Evolutionary conservation across 2,113 vertebrate species (phyloP), one percentile per base, ranked within the genome.

Genomic region (Rana temporaria): DNA sequence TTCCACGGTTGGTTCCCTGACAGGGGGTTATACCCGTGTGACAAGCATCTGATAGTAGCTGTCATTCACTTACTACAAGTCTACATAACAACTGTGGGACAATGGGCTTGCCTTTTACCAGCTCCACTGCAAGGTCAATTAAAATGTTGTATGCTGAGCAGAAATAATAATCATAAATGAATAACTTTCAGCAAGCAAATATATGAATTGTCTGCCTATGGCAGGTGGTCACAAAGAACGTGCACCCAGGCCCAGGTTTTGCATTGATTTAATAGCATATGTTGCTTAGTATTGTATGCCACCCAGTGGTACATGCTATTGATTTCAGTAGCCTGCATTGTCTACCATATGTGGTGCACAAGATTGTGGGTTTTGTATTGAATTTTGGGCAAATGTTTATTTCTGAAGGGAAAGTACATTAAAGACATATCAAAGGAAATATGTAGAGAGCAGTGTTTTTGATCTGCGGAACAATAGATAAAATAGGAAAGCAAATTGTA

Each of bases 251-350:
- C 20, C 48, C 18, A 26, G 22, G 24, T 71, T 48, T 55, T 7
- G 55, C 42, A 71, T 71, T 19, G 69, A 71, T 55, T 26, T 16
- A 55, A 55, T 71, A 19, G 69, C 69, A 71, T 71, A 48, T 55
- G 69, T 71, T 55, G 48, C 52, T 71, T 48, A 52, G 69, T 52
- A 71, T 55, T 55, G 52, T 52, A 71, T 55, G 48, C 69, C 69
- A 71, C 69, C 69, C 69, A 71, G 48, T n/a, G 30, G 69, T 71
- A n/a, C 16, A 71, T 20, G 4, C 48, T 56, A 71, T 71, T 71
- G 69, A 71, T 71, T 71, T 71, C 55, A 26, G 30, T 55, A 55
- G 55, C 48, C 55, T 55, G 69, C 69, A 71, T 71, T 30, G 69
- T 26, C 48, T 71, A 22, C 3, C 3, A 52, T 71, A 71, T 71